Percentiles rank a stretch among this genome's conserved stretches.
Evolutionary conservation across 2,113 vertebrate species (phyloP).

Genomic region (Callaeas wilsoni): DNA sequence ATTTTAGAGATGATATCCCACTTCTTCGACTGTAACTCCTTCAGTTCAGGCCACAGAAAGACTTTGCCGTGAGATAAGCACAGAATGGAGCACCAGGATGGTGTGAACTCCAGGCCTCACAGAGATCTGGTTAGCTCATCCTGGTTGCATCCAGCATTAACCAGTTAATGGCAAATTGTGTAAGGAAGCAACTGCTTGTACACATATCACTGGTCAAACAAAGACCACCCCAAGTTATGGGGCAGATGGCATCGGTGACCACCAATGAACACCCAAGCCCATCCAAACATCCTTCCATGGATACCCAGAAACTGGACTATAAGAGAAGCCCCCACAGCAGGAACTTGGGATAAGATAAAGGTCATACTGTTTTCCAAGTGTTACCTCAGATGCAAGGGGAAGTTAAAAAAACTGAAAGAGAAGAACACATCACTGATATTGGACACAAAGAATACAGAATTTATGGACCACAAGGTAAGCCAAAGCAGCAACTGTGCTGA

Average conservation of each 20-base stretch:
- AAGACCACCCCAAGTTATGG: not conserved
- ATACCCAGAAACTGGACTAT: not conserved
- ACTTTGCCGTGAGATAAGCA: too few species aligned
- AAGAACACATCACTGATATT: not conserved
- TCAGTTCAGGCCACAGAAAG: too few species aligned
- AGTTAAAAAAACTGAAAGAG: not conserved
- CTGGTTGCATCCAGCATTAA: not conserved
- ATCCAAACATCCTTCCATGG: not conserved
- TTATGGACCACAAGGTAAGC: not conserved
- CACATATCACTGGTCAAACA: not conserved
- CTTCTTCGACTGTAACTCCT: not conserved
- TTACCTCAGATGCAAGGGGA: not conserved
- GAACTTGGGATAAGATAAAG: not conserved
- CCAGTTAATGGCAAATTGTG: not conserved
- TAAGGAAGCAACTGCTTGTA: not conserved
- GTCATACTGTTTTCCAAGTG: fast-evolving
- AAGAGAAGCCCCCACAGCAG: not conserved
- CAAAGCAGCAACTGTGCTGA: not conserved
- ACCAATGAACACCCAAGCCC: not conserved
- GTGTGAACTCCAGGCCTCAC: fast-evolving
- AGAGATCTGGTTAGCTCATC: not conserved
- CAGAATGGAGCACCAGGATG: not conserved
- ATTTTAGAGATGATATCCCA: not conserved
- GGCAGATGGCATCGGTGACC: not conserved
- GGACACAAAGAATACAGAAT: not conserved